phyloP scores from a whole-genome alignment of 2,888 invertebrate species.

The Watsonalla cultraria region DNA sequence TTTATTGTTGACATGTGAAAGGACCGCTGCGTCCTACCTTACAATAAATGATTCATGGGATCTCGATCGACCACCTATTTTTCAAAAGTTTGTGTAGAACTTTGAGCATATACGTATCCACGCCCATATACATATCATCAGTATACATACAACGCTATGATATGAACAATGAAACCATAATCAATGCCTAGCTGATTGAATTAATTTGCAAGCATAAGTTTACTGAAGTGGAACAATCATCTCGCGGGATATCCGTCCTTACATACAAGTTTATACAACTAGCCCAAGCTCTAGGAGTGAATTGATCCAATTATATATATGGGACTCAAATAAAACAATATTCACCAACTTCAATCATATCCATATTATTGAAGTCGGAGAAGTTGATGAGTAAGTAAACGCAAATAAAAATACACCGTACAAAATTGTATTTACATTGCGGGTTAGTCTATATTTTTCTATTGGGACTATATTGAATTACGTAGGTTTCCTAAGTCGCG shows the following conservation, averaged over 20 bases:
- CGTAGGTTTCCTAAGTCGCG: constrained; percentile 16
- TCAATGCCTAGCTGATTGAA: constrained; percentile 19
- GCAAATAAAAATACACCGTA: too few species aligned
- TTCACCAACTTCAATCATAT: neutral
- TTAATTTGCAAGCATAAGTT: constrained; percentile 32
- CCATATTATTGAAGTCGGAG: too few species aligned
- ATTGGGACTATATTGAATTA: constrained; percentile 25
- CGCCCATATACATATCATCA: constrained; percentile 1
- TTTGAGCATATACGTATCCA: neutral
- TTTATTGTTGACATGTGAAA: constrained; percentile 30
- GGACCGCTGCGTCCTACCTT: constrained; percentile 16
- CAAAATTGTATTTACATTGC: neutral
- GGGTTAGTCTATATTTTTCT: constrained; percentile 14
- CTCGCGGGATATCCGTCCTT: constrained; percentile 23
- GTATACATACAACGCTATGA: constrained; percentile 5
- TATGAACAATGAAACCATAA: constrained; percentile 14
- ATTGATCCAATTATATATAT: constrained; percentile 34
- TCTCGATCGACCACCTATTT: neutral
- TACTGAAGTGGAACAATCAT: constrained; percentile 29
- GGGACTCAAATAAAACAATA: constrained; percentile 9
- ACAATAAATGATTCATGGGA: constrained; percentile 20
- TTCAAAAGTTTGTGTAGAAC: neutral
- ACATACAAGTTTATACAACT: constrained; percentile 27
- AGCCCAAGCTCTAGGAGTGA: constrained; percentile 28
- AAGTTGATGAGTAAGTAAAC: too few species aligned